Percentiles rank a stretch among this genome's conserved stretches.
These are phyloP conservation scores for Tretioscincus oriximinensis DNA, from an alignment of 2,113 vertebrate species.

Conservation along the genomic window DNA sequence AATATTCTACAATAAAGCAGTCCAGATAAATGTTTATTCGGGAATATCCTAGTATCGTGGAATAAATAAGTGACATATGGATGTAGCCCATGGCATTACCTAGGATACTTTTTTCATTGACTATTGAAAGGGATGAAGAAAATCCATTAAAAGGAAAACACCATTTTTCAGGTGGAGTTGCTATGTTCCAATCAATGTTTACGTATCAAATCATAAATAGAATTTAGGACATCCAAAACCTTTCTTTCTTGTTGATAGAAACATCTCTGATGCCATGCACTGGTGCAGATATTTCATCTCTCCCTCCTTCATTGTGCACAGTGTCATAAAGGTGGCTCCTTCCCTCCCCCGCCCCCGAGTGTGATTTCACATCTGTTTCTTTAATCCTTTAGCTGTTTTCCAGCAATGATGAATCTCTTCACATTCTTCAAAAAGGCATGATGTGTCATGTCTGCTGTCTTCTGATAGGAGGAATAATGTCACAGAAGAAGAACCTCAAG, in stretches of 20 bases:
- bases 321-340: background rate
- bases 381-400: slow-evolving; percentile 12
- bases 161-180: too few species aligned
- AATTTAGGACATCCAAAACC: background rate
- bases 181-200: too few species aligned
- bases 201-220: too few species aligned
- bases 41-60: too few species aligned
- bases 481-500: slow-evolving; percentile 24
- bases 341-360: too few species aligned
- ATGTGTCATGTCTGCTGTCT: slow-evolving; percentile 18
- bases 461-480: slow-evolving; percentile 28
- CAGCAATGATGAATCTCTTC: slow-evolving; percentile 22
- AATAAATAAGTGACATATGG: too few species aligned
- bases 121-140: too few species aligned
- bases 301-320: background rate
- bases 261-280: background rate
- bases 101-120: too few species aligned
- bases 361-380: background rate
- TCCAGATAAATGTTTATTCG: too few species aligned
- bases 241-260: background rate
- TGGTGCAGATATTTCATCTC: background rate
- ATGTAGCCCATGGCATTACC: too few species aligned
- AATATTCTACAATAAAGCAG: too few species aligned
- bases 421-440: slow-evolving; percentile 1
- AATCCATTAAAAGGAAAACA: too few species aligned